phyloP scores from a whole-genome alignment of 2,888 invertebrate species.

The Apotomis turbidana region DNA sequence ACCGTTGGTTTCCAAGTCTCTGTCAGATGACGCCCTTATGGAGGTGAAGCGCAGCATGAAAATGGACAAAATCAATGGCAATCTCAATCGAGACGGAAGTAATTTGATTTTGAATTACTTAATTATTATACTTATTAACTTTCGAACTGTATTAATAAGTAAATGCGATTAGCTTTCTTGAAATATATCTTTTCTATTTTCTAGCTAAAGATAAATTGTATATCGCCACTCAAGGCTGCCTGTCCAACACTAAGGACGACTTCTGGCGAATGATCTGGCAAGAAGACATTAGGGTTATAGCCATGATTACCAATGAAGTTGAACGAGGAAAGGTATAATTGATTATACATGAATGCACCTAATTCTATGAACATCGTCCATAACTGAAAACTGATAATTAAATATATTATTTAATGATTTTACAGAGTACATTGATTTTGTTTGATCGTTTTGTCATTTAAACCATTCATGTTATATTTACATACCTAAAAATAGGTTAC shows the following conservation, averaged over 20 bases:
- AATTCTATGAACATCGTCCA: too few relatives aligned
- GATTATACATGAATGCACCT: not conserved
- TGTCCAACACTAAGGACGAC: conserved; percentile 94
- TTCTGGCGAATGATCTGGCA: conserved; percentile 99
- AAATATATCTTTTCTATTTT: conserved; percentile 43
- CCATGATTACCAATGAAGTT: conserved; percentile 99
- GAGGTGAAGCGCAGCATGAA: conserved; percentile 63
- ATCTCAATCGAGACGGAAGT: conserved; percentile 56
- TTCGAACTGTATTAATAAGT: not conserved
- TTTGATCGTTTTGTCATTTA: too few relatives aligned
- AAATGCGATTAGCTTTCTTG: not conserved
- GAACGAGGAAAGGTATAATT: conserved; percentile 91
- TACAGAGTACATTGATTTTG: too few relatives aligned
- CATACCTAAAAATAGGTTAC: too few relatives aligned
- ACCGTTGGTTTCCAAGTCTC: conserved; percentile 65
- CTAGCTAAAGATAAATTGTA: conserved; percentile 86
- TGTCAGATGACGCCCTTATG: conserved; percentile 69
- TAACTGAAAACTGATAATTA: too few relatives aligned
- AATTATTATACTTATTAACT: not conserved
- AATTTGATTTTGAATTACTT: not conserved
- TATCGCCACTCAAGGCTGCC: conserved; percentile 96
- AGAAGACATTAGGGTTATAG: conserved; percentile 97
- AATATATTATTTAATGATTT: too few relatives aligned
- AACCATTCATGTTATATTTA: too few relatives aligned
- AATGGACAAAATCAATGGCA: conserved; percentile 67